Base-by-base conservation (phyloP, 2,797 vertebrate species). In the Lacerta bilineata region DNA sequence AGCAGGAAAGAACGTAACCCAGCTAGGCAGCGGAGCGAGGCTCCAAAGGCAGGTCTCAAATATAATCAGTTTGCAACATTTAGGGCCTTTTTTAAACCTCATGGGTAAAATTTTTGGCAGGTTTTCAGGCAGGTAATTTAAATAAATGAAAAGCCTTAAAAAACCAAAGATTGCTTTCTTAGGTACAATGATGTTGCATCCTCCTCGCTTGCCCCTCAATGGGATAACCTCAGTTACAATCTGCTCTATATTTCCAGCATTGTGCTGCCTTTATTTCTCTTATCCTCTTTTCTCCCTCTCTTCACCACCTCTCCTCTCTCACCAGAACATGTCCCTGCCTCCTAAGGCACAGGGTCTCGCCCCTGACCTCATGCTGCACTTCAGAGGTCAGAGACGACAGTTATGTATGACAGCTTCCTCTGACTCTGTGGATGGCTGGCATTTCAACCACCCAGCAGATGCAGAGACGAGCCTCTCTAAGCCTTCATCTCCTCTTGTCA, bases 111-210 rank as follows among this genome's bases (percentile, higher is more conserved):
- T 59, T 59, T 61, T 43, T 61, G 82, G 66, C 11, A 59, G 27
- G 27, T 71, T 59, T 71, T 72, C 41, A 78, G 75, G 66, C 7
- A 59, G 27, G 27, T 71, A 59, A 88, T 64, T 88, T 61, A 50
- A 66, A 71, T 66, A 80, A 80, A 66, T 75, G 39, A 66, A 85
- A 75, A 55, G 3, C 41, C n/a, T 80, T 89, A 50, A 61, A 72
- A 72, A 79, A 64, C 1, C 36, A 84, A 83, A 84, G 71, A 46
- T 8, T 80, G 68, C n/a, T 72, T 64, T 27, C 8, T 20, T 29
- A 36, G n/a, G 20, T n/a, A 46, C 33, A 50, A 50, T 27, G n/a
- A 46, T 3, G 20, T 15, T 5, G 25, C 64, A 9, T 15, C 23
- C 76, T 33, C 9, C 43, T 20, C 8, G 13, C 76, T 18, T 15